These are phyloP conservation scores for Lucilia cuprina DNA, from an alignment of 1,140 invertebrate species.

Conservation along the genomic window DNA sequence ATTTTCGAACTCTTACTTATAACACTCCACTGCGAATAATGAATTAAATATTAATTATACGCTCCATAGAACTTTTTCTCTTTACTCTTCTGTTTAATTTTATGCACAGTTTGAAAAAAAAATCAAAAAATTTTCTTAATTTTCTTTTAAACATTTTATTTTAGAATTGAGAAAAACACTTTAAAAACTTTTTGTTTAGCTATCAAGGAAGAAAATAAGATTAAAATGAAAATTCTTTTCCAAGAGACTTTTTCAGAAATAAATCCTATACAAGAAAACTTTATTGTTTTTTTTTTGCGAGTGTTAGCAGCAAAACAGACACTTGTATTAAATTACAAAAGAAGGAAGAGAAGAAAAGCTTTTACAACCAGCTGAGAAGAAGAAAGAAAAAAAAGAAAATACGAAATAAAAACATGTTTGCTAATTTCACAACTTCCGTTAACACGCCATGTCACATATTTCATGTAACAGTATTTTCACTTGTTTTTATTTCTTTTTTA, in stretches of 20 bases:
- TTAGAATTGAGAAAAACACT: not conserved
- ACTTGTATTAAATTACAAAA: not conserved
- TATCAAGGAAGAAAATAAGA: not conserved
- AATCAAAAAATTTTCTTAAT: not conserved
- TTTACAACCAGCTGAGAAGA: not conserved
- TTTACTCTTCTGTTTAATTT: not conserved
- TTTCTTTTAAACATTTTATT: not conserved
- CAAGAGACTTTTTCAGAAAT: too few species aligned
- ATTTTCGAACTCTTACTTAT: not conserved
- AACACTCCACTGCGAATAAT: not conserved
- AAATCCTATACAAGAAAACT: too few species aligned
- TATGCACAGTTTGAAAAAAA: not conserved
- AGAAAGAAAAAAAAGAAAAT: not conserved
- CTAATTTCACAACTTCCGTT: conserved; percentile 30
- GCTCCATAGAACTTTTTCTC: not conserved
- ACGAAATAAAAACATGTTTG: conserved; percentile 24
- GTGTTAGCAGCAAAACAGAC: not conserved
- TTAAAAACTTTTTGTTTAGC: not conserved
- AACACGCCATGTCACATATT: not conserved
- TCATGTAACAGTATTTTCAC: not conserved
- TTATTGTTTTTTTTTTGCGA: too few species aligned
- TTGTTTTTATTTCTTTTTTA: not conserved
- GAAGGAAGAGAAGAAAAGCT: not conserved
- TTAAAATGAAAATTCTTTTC: not conserved
- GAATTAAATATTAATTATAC: not conserved